Conservation (phyloP, 2,797 vertebrate genomes). For the Muraenolepis orangiensis region DNA sequence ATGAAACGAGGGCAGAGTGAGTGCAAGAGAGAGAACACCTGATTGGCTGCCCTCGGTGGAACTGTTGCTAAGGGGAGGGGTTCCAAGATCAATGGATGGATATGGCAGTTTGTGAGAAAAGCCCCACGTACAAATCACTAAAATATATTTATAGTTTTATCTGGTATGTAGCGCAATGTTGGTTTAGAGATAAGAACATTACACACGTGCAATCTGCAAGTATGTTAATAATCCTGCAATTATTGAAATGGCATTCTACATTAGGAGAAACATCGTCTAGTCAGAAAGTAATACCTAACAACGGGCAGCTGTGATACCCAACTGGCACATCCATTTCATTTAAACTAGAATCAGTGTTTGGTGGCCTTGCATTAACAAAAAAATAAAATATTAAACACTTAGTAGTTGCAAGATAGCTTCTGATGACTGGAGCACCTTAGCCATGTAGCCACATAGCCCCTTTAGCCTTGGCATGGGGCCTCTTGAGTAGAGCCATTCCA, state of each 20-base stretch:
- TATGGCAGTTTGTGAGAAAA: constrained; percentile 22
- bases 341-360: not conserved
- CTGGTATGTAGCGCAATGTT: not conserved
- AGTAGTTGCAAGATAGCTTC: not conserved
- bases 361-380: not conserved
- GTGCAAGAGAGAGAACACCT: constrained; percentile 10
- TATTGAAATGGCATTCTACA: not conserved
- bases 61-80: constrained; percentile 71
- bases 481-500: not conserved
- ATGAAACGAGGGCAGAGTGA: constrained; percentile 10
- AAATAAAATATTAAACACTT: not conserved
- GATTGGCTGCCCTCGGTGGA: constrained; percentile 62
- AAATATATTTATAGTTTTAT: not conserved
- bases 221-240: not conserved
- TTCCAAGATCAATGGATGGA: constrained; percentile 37
- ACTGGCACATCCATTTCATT: not conserved
- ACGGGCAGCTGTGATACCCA: not conserved
- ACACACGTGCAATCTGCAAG: not conserved
- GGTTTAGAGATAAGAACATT: not conserved
- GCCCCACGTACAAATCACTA: not conserved
- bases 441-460: not conserved
- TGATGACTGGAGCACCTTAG: not conserved
- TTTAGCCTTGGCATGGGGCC: not conserved
- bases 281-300: not conserved
- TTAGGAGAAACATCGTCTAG: not conserved